Evolutionary conservation across 2,797 vertebrate genomes (phyloP), one percentile per base, ranked within the genome.

Genomic region (Melanotaenia boesemani): DNA sequence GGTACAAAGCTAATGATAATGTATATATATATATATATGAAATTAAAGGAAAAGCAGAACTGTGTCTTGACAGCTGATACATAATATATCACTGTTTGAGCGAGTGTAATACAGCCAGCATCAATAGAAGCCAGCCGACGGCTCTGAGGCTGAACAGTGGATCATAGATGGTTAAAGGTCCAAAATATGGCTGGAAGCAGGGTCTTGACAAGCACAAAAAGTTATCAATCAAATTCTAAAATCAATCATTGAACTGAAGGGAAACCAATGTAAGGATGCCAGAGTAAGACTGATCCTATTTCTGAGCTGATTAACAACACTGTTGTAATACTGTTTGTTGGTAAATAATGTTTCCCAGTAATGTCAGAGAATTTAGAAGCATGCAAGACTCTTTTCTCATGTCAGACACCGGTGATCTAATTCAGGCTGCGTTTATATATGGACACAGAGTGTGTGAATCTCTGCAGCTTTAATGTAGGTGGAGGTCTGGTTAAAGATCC

Each of bases 161-260:
- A 72, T 83, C 75, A 74, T 63, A 72, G 65, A 67, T 18, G 65
- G 80, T 87, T 79, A 85, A 83, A 80, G 78, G 81, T 79, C 84
- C 71, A 52, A 71, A 83, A 77, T 55, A 67, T 76, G 77, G 70
- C 86, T 67, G 4, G 63, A 39, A 72, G 87, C 70, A 12, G 75
- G 64, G 69, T 77, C 71, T 78, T 82, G 77, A 82, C 76, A 83
- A 78, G 72, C 71, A 69, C 65, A 71, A 60, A 73, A 79, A 81
- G 77, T 86, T 78, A 90, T 90, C 86, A 90, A 87, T 91, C 87
- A 89, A 65, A 78, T 86, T 79, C 84, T 46, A 20, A 79, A 85
- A 88, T 89, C 84, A 79, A 87, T 90, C 84, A 84, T 65, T 61
- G 70, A 80, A 66, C 74, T 84, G 87, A 89, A 84, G 86, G 75